Base-by-base conservation (phyloP, 1,140 invertebrate genomes). In the Coenobita brevimanus region DNA sequence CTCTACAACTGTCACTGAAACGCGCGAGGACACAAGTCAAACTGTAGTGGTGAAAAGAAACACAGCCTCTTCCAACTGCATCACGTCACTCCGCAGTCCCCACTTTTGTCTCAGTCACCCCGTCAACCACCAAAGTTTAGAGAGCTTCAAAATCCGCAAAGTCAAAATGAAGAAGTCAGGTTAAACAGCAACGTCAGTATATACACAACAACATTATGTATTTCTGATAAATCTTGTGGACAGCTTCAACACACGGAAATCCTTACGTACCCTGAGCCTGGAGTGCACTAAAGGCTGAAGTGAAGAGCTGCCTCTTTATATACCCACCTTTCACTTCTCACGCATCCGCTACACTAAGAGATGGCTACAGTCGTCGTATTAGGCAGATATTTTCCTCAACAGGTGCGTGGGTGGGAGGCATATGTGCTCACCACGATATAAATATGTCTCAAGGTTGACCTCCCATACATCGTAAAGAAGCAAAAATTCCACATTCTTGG, bases 291-390 rank as follows among this genome's bases (percentile, higher is more conserved):
- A 76, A n/a, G 46, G 73, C 73, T 76, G 73, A 41, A 76, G 73
- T 76, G 17, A 43, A 43, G 41, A 46, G 36, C 38, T 46, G 43
- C n/a, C 24, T 17, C 73, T 76, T 76, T 76, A 76, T 76, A 76
- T 76, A 76, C 73, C 73, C 73, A 76, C 73, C 73, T 76, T 76
- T 76, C 73, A 27, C 73, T 36, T 76, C 73, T 73, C 73, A 76
- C 73, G 46, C 73, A 76, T 76, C 41, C 41, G 41, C 73, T 76
- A 64, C 4, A 64, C 62, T 64, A 76, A 76, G 38, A 43, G 46
- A 76, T 76, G 73, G 73, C 41, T 76, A 33, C 38, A 76, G 73
- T 76, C 46, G 73, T 76, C 73, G 73, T 76, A 76, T 76, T 43
- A 76, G 73, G 73, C 73, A 76, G 73, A 76, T 76, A 76, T 76